phyloP scores from a whole-genome alignment of 1,140 invertebrate genomes.

The Eueides isabella region DNA sequence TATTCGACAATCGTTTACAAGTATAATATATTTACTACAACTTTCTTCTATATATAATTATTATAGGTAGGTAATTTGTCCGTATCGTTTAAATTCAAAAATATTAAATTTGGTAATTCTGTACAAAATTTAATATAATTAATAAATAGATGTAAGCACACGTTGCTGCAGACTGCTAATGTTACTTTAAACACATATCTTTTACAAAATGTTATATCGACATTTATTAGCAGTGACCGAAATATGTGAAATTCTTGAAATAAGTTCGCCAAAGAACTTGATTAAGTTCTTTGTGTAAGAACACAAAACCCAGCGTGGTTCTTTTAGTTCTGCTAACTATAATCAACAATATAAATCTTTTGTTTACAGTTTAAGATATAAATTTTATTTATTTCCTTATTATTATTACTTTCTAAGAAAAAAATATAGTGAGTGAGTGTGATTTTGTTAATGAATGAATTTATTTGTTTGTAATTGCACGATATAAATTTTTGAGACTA shows the following conservation, averaged over 20 bases:
- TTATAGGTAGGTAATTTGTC: no score
- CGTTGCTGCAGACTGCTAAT: neutral
- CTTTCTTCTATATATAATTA: no score
- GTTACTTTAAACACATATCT: neutral
- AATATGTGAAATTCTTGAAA: conserved; percentile 20
- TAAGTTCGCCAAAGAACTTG: conserved; percentile 19
- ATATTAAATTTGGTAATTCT: neutral
- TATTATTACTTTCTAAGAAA: no score
- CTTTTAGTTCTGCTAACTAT: conserved; percentile 18
- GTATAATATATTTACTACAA: neutral
- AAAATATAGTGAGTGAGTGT: no score
- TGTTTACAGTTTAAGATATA: neutral
- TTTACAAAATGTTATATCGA: neutral
- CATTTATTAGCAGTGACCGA: conserved; percentile 15
- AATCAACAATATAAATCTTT: neutral
- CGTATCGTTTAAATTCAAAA: no score
- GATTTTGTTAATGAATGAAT: no score
- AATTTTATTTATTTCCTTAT: neutral
- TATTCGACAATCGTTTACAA: neutral
- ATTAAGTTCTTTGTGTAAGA: conserved; percentile 17
- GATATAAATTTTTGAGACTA: no score
- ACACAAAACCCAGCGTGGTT: conserved; percentile 19
- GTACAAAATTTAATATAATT: neutral
- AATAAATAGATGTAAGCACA: neutral
- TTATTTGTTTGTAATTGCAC: no score